These are phyloP conservation scores for Alitta virens DNA, from an alignment of 2,888 invertebrate genomes.

Conservation along the genomic window DNA sequence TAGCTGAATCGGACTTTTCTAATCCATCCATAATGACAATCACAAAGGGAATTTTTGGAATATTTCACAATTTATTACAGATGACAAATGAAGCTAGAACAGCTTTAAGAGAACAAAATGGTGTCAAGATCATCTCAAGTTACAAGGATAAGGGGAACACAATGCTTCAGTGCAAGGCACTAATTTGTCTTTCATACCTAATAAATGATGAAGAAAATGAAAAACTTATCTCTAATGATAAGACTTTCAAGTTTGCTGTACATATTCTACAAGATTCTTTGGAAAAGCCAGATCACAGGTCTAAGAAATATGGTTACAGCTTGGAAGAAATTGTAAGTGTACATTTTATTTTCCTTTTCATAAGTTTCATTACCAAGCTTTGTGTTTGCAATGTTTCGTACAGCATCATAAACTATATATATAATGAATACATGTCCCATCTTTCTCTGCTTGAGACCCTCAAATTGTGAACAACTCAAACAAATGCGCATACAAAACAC, in stretches of 20 bases:
- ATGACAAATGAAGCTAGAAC: neutral
- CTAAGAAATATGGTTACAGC: neutral
- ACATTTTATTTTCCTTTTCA: no score
- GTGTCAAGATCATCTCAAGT: neutral
- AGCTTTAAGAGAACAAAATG: neutral
- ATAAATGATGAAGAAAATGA: neutral
- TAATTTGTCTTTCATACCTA: neutral
- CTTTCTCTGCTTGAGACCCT: no score
- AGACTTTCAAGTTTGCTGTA: neutral
- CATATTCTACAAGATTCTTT: neutral
- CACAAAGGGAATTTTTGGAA: neutral
- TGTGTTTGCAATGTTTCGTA: no score
- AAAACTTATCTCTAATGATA: neutral
- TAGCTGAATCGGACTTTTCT: neutral
- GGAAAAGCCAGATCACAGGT: neutral
- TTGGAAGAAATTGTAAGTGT: neutral
- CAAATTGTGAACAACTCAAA: no score
- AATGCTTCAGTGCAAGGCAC: neutral
- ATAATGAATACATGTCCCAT: no score
- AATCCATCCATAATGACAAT: neutral
- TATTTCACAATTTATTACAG: neutral
- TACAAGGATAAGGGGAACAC: neutral
- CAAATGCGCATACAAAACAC: no score
- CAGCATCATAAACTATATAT: no score
- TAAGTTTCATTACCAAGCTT: no score